Evolutionary conservation across 2,113 vertebrate genomes (phyloP), one percentile per base, ranked within the genome.

Genomic region (Vulpes ferrilata): DNA sequence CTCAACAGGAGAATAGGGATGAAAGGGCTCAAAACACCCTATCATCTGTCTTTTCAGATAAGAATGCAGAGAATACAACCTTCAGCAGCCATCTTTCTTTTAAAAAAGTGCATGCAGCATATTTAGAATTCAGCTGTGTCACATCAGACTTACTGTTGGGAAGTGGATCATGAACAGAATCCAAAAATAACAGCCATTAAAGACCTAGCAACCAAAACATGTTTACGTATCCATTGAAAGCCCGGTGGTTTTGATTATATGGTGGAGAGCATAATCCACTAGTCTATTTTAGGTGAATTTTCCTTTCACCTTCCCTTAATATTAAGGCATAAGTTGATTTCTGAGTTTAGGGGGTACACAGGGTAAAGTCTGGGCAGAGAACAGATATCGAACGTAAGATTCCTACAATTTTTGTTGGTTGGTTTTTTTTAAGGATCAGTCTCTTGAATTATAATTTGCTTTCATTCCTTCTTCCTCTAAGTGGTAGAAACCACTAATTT

Each of bases 121-220:
- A 93, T 98, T 96, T 96, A 96, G 98, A 95, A 97, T 97, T 95
- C 98, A 99, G 98, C 99, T 99, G 98, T 94, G 98, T 93, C 95
- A 73, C 90, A 95, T 97, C 96, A 96, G 98, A 92, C 97, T 55
- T 96, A 64, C 98, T 98, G 97, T 95, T 97, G 98, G 98, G 98
- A 97, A 98, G 98, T 43, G 83, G 95, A 98, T 96, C 96, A 81
- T 79, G 96, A 97, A 98, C 86, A 95, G 96, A 93, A 97, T 97
- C 99, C 99, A 98, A 99, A 99, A 99, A 99, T 99, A 99, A 98
- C 97, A 95, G 57, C 96, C 97, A 87, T 96, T 95, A 97, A 98
- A 98, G 98, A 98, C 99, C 98, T 99, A 98, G 99, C 99, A 99
- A 99, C 99, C 98, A 98, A 98, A 99, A 98, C 98, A 98, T 99